Evolutionary conservation across 2,888 invertebrate genomes (phyloP).

Genomic region (Druceiella hillmani): DNA sequence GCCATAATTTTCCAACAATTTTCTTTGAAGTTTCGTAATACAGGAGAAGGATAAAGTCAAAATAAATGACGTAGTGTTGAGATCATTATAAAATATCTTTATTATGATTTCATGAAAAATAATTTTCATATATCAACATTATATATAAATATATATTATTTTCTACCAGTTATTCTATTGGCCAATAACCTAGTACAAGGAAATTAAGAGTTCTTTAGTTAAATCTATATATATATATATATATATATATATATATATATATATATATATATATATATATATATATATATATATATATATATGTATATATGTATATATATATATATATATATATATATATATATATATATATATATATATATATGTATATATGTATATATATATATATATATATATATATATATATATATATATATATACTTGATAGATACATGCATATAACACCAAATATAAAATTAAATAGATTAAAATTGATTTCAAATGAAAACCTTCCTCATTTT

Average conservation of each 20-base stretch:
- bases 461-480: too few species aligned
- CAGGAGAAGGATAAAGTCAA: too few species aligned
- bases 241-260: conserved; percentile 1
- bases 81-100: too few species aligned
- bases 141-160: too few species aligned
- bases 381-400: conserved; percentile 1
- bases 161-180: too few species aligned
- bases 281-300: conserved; percentile 1
- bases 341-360: conserved; percentile 1
- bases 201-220: background rate
- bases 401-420: conserved; percentile 1
- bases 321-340: conserved; percentile 1
- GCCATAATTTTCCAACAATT: too few species aligned
- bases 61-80: too few species aligned
- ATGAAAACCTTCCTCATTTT: too few species aligned
- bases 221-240: background rate
- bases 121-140: too few species aligned
- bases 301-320: background rate
- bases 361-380: background rate
- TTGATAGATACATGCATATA: background rate
- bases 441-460: background rate
- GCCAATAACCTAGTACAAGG: background rate
- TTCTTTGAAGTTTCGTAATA: too few species aligned
- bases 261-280: conserved; percentile 1
- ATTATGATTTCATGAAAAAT: too few species aligned